Percentiles rank a stretch among this genome's conserved stretches.
These are phyloP conservation scores for Pyrrhura leucotis DNA, from an alignment of 2,797 vertebrate species.

Conservation along the genomic window DNA sequence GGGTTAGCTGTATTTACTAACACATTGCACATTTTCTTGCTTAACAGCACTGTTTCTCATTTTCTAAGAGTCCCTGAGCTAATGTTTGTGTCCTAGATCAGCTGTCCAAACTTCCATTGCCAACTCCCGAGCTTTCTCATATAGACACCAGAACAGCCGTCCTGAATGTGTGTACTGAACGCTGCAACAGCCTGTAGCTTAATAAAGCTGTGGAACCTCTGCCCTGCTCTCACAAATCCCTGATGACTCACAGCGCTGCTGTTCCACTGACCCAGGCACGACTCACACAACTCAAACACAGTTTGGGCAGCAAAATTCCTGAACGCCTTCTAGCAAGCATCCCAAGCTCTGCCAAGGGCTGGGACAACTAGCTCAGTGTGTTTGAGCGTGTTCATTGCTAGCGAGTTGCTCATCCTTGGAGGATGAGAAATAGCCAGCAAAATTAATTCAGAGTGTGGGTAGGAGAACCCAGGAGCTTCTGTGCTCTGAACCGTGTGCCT, in stretches of 20 bases:
- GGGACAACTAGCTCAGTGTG: neutral
- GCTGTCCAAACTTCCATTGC: neutral
- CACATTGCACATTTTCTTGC: slow-evolving; percentile 33
- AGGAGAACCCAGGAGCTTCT: neutral
- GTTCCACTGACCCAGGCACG: neutral
- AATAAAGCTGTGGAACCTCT: neutral
- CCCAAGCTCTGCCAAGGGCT: neutral
- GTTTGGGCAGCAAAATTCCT: neutral
- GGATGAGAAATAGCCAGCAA: neutral
- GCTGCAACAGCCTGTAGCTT: neutral
- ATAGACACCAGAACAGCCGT: neutral
- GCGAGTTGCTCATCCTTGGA: neutral
- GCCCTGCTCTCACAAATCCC: neutral
- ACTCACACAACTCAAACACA: neutral
- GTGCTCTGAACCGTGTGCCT: neutral
- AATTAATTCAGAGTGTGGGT: neutral
- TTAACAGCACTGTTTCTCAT: slow-evolving; percentile 12
- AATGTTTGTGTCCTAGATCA: slow-evolving; percentile 1
- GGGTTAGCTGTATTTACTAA: slow-evolving; percentile 1
- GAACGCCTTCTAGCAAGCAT: neutral
- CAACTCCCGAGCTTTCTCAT: neutral
- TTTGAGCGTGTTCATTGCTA: neutral
- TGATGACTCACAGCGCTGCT: slow-evolving; percentile 12
- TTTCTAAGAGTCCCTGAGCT: slow-evolving; percentile 15
- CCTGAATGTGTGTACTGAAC: neutral